Base-by-base conservation (phyloP, 2,113 vertebrate genomes). In the Mobula birostris region DNA sequence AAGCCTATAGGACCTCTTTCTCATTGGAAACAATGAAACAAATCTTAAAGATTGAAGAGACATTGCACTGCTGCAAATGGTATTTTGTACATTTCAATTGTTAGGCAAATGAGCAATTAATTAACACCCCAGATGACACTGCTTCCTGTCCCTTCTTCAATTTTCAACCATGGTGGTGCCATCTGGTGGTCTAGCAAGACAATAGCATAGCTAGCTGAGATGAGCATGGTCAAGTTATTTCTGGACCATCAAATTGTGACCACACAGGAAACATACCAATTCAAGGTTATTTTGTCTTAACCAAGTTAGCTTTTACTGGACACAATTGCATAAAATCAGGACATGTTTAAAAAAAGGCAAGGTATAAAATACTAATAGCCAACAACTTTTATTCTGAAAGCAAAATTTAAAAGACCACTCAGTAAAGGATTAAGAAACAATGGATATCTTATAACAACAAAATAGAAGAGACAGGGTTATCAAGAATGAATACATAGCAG, bases 361-460 rank as follows among this genome's bases (percentile, higher is more conserved):
- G 9, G 77, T 8, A 36, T 27, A 19, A 85, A 12, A 29, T 2
- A 61, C 48, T 11, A 85, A 58, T 61, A 61, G 56, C 48, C 85
- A 90, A 66, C 61, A 90, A 36, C 27, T 90, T 48, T 90, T 90
- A 90, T 90, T 90, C 61, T 66, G 85, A 90, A 32, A 66, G 68
- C 61, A 32, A 68, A 21, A 68, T 6, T 66, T 90, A n/a, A 61
- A 63, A 32, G 58, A 19, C 29, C 6, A 29, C 15, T n/a, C 32
- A n/a, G 12, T 66, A 66, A 63, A 88, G 61, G 58, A 32, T 63
- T n/a, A 88, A 87, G 27, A 87, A 56, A 61, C 24, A 87, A 66
- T 32, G 29, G 12, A 14, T n/a, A 90, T 15, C 29, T 32, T 66
- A 68, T 29, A 90, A 11, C 1, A 90, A n/a, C 7, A 85, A 17